These are phyloP conservation scores for Strigops habroptila DNA, from an alignment of 2,113 vertebrate species.

Conservation along the genomic window DNA sequence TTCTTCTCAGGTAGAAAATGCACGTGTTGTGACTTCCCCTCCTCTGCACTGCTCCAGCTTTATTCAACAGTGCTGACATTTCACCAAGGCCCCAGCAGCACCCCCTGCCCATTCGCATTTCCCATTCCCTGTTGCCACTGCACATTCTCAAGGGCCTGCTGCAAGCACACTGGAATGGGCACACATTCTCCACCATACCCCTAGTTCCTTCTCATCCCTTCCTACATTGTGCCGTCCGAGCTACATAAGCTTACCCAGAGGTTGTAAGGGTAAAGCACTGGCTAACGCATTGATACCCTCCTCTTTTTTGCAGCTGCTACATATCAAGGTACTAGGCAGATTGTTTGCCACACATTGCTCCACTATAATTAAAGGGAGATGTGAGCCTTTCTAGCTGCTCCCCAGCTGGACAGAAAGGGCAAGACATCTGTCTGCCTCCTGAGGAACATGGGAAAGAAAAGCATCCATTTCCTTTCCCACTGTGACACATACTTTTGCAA, in stretches of 20 bases:
- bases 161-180: no score
- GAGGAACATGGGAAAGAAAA: neutral
- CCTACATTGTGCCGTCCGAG: neutral
- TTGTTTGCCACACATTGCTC: neutral
- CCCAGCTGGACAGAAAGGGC: neutral
- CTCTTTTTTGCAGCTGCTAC: neutral
- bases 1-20: neutral
- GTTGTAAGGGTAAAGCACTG: neutral
- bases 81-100: accelerated
- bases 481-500: neutral
- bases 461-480: neutral
- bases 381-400: neutral
- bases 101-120: accelerated
- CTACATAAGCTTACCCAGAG: accelerated
- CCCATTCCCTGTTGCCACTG: neutral
- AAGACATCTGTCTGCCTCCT: neutral
- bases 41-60: neutral
- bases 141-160: no score
- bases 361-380: neutral
- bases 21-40: neutral
- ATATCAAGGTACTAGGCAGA: no score
- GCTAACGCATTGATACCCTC: neutral
- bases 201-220: neutral
- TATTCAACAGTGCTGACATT: neutral
- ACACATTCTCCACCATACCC: neutral